These are phyloP conservation scores for Acestrorhynchus altus DNA, from an alignment of 2,797 vertebrate species.

Conservation along the genomic window DNA sequence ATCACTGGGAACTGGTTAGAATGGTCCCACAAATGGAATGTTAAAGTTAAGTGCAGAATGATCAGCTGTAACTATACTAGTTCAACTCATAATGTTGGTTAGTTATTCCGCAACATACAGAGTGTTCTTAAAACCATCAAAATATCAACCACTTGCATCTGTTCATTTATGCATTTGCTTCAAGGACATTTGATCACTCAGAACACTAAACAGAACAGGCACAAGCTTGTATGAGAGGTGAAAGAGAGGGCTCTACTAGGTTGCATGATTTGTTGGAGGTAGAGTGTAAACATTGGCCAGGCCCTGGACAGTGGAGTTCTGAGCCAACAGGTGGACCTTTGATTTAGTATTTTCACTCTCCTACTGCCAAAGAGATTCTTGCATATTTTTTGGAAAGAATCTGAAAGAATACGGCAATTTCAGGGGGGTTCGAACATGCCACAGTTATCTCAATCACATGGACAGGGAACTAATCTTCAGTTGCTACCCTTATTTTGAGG, in stretches of 20 bases:
- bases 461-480: not conserved
- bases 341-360: conserved; percentile 16
- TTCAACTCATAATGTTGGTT: no score
- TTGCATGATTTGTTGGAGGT: conserved; percentile 14
- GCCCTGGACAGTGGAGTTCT: conserved; percentile 11
- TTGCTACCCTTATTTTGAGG: not conserved
- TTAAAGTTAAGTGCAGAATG: no score
- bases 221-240: conserved; percentile 29
- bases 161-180: no score
- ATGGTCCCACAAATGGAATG: no score
- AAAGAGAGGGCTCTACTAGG: not conserved
- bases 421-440: not conserved
- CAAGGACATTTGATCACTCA: not conserved
- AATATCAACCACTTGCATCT: no score
- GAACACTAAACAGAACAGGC: not conserved
- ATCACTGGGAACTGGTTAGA: no score
- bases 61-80: no score
- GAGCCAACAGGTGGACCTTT: conserved; percentile 35
- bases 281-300: conserved; percentile 32
- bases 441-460: conserved; percentile 22
- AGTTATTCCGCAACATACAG: no score
- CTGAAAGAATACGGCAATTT: conserved; percentile 19
- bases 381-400: not conserved
- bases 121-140: no score
- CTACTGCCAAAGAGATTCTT: conserved; percentile 19